Evolutionary conservation across 2,888 invertebrate species (phyloP).

Genomic region (Trichogramma evanescens): DNA sequence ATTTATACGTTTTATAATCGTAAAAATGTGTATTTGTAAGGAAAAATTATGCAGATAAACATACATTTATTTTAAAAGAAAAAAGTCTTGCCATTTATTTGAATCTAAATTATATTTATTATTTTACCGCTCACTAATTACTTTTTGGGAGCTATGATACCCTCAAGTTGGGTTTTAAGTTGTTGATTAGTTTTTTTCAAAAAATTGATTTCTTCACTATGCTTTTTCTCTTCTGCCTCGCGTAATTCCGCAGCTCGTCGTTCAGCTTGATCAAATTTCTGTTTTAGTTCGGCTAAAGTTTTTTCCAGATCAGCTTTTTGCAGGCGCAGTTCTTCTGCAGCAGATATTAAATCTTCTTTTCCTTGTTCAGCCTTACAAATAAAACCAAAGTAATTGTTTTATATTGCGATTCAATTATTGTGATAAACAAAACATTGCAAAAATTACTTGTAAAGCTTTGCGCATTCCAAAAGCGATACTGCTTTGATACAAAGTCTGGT

Average conservation of each 20-base stretch:
- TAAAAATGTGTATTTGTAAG: slow-evolving; percentile 34
- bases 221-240: slow-evolving; percentile 85
- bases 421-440: background rate
- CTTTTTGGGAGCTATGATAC: slow-evolving; percentile 90
- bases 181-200: slow-evolving; percentile 91
- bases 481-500: slow-evolving; percentile 93
- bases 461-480: slow-evolving; percentile 96
- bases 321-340: slow-evolving; percentile 63
- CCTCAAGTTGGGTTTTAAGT: slow-evolving; percentile 85
- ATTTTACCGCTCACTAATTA: slow-evolving; percentile 43
- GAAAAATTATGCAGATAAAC: slow-evolving; percentile 31
- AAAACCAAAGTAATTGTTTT: background rate
- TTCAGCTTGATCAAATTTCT: slow-evolving; percentile 76
- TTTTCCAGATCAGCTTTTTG: slow-evolving; percentile 57
- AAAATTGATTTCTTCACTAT: slow-evolving; percentile 85
- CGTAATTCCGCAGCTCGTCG: slow-evolving; percentile 74
- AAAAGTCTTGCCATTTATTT: slow-evolving; percentile 19
- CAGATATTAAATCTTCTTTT: slow-evolving; percentile 71
- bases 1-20: slow-evolving; percentile 41
- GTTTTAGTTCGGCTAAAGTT: slow-evolving; percentile 55
- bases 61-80: slow-evolving; percentile 31
- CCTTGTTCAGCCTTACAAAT: slow-evolving; percentile 69
- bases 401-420: background rate
- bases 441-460: slow-evolving; percentile 78
- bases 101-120: slow-evolving; percentile 6